Base-by-base conservation (phyloP, 2,113 vertebrate species). In the Brachyhypopomus occidentalis region DNA sequence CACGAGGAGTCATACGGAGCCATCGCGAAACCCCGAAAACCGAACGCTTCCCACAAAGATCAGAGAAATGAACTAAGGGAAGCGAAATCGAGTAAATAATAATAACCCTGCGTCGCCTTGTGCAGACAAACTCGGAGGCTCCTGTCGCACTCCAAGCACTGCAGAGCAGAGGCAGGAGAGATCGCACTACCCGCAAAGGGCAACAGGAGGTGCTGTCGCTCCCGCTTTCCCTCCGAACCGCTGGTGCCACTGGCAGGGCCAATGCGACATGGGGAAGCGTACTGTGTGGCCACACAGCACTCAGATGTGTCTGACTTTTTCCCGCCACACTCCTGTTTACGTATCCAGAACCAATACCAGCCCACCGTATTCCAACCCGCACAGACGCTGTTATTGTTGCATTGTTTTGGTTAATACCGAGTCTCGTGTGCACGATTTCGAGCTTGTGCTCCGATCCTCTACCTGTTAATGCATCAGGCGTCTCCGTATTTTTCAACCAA, bases 111-210 rank as follows among this genome's bases (percentile, higher is more conserved):
- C n/a, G n/a, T n/a, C n/a, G n/a, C n/a, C n/a, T n/a, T n/a, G n/a
- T n/a, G n/a, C n/a, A n/a, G n/a, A n/a, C n/a, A n/a, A n/a, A n/a
- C n/a, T n/a, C n/a, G n/a, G n/a, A n/a, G n/a, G n/a, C n/a, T n/a
- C n/a, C n/a, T n/a, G n/a, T n/a, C n/a, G n/a, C n/a, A n/a, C n/a
- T n/a, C n/a, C n/a, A n/a, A n/a, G n/a, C n/a, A n/a, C n/a, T n/a
- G n/a, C n/a, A n/a, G n/a, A 30, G 38, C 72, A 73, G 63, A 55
- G 58, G 78, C 78, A 73, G 78, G 20, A 63, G 58, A 78, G 66
- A 59, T 71, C 22, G 8, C 66, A 41, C 22, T 36, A 45, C 77
- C 56, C n/a, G 11, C 69, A 16, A 19, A 72, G 58, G 52, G 23
- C 69, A 71, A 64, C 58, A 72, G 41, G 78, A 55, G 59, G 59